Percentiles rank a stretch among this genome's conserved stretches.
phyloP scores from a whole-genome alignment of 35 echinoderm and acorn worm species.

The Heliocidaris erythrogramma region DNA sequence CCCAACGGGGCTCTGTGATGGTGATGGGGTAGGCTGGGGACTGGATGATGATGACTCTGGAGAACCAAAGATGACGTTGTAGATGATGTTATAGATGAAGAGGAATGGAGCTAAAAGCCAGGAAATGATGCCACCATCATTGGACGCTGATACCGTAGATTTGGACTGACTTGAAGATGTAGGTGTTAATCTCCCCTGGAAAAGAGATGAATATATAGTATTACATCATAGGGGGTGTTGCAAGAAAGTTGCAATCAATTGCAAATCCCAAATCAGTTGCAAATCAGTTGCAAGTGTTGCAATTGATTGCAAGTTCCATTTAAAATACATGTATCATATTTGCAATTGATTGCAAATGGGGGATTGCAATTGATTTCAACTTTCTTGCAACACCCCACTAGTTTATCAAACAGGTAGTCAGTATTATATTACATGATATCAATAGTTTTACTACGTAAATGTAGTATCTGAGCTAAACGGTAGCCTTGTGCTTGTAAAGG shows the following conservation, averaged over 20 bases:
- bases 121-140: conserved; percentile 46
- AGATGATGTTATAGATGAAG: conserved; percentile 67
- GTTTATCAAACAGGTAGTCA: not conserved
- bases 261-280: too few relatives aligned
- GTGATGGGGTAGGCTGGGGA: conserved; percentile 17
- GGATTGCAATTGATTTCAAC: too few relatives aligned
- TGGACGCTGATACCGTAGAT: conserved; percentile 34
- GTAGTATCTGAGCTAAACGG: too few relatives aligned
- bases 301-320: too few relatives aligned
- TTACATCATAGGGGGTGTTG: too few relatives aligned
- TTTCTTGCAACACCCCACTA: too few relatives aligned
- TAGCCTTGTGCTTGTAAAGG: too few relatives aligned
- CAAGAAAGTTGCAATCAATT: too few relatives aligned
- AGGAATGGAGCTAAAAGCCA: conserved; percentile 70
- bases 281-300: too few relatives aligned
- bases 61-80: conserved; percentile 68
- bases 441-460: too few relatives aligned
- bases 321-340: too few relatives aligned
- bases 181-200: conserved; percentile 21
- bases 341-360: too few relatives aligned
- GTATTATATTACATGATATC: not conserved
- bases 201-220: not conserved
- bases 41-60: not conserved
- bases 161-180: not conserved
- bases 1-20: conserved; percentile 13